A percentile compares a stretch with the other conserved stretches of the same genome.
phyloP scores from a whole-genome alignment of 2,113 vertebrate species.

The Rafetus swinhoei region DNA sequence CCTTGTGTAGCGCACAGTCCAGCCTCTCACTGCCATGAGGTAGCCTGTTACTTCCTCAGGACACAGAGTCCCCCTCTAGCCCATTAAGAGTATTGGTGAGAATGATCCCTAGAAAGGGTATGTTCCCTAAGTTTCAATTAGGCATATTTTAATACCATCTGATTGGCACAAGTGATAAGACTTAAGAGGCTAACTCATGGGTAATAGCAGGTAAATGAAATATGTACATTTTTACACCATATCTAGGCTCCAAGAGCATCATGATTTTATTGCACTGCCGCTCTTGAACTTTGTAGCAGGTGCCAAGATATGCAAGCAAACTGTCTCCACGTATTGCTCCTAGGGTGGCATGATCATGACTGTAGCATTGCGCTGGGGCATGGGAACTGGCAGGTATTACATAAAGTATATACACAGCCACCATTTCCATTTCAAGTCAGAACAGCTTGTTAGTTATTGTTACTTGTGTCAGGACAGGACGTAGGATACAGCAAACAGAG shows the following conservation, averaged over 20 bases:
- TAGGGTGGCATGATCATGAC: neutral
- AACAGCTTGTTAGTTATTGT: constrained; percentile 6
- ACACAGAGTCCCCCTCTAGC: constrained; percentile 65
- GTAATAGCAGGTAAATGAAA: neutral
- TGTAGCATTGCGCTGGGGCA: neutral
- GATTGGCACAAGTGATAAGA: neutral
- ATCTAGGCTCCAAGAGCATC: neutral
- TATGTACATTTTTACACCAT: neutral
- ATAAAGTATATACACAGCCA: neutral
- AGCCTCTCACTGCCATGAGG: constrained; percentile 58
- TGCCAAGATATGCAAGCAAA: constrained; percentile 45
- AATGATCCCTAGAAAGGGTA: constrained; percentile 43
- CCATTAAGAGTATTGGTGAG: constrained; percentile 57
- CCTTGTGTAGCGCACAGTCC: constrained; percentile 49
- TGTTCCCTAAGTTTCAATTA: constrained; percentile 47
- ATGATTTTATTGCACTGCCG: constrained; percentile 13
- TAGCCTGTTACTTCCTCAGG: constrained; percentile 74
- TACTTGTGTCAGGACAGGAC: constrained; percentile 1
- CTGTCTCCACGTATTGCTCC: neutral
- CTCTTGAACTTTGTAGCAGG: constrained; percentile 35
- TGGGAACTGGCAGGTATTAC: neutral
- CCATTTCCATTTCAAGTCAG: neutral
- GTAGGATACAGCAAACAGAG: neutral
- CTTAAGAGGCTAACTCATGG: neutral
- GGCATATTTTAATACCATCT: constrained; percentile 32